These are phyloP conservation scores for Anastrepha ludens DNA, from an alignment of 1,140 invertebrate genomes.

Conservation along the genomic window DNA sequence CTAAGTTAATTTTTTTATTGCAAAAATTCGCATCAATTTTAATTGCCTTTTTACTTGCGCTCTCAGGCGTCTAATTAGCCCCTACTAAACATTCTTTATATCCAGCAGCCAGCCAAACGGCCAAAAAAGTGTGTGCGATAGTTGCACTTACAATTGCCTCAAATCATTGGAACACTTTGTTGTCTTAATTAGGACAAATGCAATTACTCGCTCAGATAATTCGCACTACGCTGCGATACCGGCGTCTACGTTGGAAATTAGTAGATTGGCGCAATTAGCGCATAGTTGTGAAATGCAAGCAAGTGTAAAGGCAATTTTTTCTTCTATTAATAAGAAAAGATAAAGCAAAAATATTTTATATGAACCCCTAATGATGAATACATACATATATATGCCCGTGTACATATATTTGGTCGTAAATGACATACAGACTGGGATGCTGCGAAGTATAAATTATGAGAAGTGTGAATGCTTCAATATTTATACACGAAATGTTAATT, in stretches of 20 bases:
- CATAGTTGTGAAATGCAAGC: conserved; percentile 10
- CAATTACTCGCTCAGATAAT: conserved; percentile 38
- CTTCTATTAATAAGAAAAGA: neutral
- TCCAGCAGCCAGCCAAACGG: neutral
- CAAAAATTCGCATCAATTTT: no score
- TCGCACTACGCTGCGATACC: conserved; percentile 18
- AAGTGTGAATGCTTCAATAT: neutral
- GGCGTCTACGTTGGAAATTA: neutral
- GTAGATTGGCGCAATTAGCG: conserved; percentile 40
- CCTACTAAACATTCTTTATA: neutral
- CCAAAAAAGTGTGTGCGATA: neutral
- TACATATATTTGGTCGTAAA: neutral
- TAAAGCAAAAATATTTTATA: neutral
- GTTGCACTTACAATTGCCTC: neutral
- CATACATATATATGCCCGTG: neutral
- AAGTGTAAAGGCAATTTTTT: conserved; percentile 18
- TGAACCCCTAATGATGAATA: neutral
- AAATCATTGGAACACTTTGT: conserved; percentile 29
- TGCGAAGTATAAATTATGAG: neutral
- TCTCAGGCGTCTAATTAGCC: neutral
- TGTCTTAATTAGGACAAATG: conserved; percentile 40
- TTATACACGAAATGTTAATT: neutral
- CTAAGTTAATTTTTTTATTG: no score
- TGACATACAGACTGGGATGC: no score
- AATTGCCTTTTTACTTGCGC: no score